Evolutionary conservation across 2,888 invertebrate species (phyloP), one percentile per base, ranked within the genome.

Genomic region (Temnothorax unifasciatus): DNA sequence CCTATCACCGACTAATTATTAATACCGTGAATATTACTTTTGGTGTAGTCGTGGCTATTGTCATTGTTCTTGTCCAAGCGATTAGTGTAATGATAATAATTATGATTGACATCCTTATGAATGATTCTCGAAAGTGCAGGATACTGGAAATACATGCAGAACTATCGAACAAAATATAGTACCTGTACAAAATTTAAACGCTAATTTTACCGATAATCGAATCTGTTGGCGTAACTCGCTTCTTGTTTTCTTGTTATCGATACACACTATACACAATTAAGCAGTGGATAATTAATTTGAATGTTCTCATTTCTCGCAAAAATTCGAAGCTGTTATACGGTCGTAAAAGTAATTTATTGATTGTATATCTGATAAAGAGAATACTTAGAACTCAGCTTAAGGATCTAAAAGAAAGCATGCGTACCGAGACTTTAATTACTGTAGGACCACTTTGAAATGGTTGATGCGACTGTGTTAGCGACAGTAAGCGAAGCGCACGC

Each of bases 401-500:
- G n/a, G 29, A 13, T 59, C 71, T 59, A 38, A 21, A 59, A 50
- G 68, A 50, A 68, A 44, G 9, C 8, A 15, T 18, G 38, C 34
- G 79, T 44, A 34, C 8, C 34, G 29, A 63, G 13, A 66, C 79
- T 83, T 82, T 86, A 89, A 89, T 89, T 86, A 85, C 47, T 66
- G 59, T 85, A 85, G 84, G 59, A 85, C 77, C 81, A 82, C 81
- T 85, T 84, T 66, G 79, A 71, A 83, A 81, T 69, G 84, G 68
- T 77, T 66, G 63, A 85, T 85, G 85, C 86, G 88, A 87, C 88
- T 85, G 86, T 89, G 87, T 87, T 89, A 87, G 87, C 83, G 86
- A 89, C 91, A 90, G 91, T 91, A 88, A 87, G 75, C 77, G 86
- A 87, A 87, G 87, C 87, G 88, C 77, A 87, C 86, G 77, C 85